Evolutionary conservation across 2,797 vertebrate species (phyloP).

Genomic region (Serranus cabrilla): DNA sequence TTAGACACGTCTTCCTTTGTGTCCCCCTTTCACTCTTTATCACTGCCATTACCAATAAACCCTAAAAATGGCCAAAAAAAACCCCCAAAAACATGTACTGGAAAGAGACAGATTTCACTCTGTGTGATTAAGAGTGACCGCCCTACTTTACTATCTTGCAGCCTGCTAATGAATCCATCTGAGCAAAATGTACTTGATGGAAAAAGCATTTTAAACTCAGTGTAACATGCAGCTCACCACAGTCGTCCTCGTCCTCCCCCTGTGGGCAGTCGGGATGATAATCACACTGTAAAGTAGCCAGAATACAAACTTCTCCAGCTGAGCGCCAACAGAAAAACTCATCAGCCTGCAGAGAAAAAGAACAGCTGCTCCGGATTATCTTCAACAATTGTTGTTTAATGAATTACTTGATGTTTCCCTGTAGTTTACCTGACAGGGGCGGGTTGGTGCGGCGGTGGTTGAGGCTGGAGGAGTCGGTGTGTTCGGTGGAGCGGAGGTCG

Average conservation of each 20-base stretch:
- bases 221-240: slow-evolving; percentile 74
- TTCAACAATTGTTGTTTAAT: background rate
- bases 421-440: slow-evolving; percentile 78
- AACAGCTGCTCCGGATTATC: background rate
- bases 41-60: too few relatives aligned
- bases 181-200: background rate
- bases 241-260: slow-evolving; percentile 84
- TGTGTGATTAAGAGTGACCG: too few relatives aligned
- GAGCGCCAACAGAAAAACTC: slow-evolving; percentile 85
- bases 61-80: too few relatives aligned
- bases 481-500: slow-evolving; percentile 59
- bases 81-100: too few relatives aligned
- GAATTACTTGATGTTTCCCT: background rate
- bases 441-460: slow-evolving; percentile 33
- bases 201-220: background rate
- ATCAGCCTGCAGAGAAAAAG: slow-evolving; percentile 54
- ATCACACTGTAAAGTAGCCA: slow-evolving; percentile 69
- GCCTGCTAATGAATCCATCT: background rate
- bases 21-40: too few relatives aligned
- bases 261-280: slow-evolving; percentile 81
- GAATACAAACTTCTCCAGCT: slow-evolving; percentile 68
- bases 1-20: too few relatives aligned
- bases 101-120: too few relatives aligned
- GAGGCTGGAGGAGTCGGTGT: slow-evolving; percentile 35
- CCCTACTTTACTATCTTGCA: background rate